Evolutionary conservation across 53 echinoderm and acorn worm species (phyloP).

Genomic region (Crossaster papposus): DNA sequence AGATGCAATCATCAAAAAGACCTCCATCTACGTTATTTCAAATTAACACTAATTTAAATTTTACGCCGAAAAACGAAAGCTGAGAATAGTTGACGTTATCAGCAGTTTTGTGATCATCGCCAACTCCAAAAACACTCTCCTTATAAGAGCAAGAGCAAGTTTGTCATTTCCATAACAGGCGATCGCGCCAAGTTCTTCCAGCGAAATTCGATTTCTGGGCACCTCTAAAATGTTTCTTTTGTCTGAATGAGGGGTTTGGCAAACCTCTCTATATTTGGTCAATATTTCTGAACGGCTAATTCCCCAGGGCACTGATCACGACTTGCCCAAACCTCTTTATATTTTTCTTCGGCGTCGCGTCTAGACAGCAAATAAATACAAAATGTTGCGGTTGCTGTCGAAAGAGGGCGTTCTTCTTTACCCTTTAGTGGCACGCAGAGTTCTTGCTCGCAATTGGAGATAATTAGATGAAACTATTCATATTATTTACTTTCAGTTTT

Average conservation of each 20-base stretch:
- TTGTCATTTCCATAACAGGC: constrained; percentile 34
- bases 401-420: constrained; percentile 41
- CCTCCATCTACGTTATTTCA: constrained; percentile 59
- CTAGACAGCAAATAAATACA: constrained; percentile 27
- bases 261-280: constrained; percentile 62
- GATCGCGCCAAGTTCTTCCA: not conserved
- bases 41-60: constrained; percentile 58
- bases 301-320: constrained; percentile 40
- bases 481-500: not conserved
- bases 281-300: constrained; percentile 56
- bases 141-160: constrained; percentile 39
- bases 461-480: not conserved
- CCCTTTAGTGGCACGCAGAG: not conserved
- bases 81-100: constrained; percentile 29
- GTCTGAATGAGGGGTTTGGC: constrained; percentile 48
- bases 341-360: constrained; percentile 29
- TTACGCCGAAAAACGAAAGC: constrained; percentile 51
- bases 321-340: constrained; percentile 43
- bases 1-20: constrained; percentile 36
- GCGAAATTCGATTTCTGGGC: constrained; percentile 30
- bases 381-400: constrained; percentile 6
- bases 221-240: constrained; percentile 51
- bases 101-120: not conserved
- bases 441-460: not conserved
- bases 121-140: constrained; percentile 17